These are phyloP conservation scores for Darevskia nairensis DNA, from an alignment of 2,797 vertebrate species.

Conservation along the genomic window DNA sequence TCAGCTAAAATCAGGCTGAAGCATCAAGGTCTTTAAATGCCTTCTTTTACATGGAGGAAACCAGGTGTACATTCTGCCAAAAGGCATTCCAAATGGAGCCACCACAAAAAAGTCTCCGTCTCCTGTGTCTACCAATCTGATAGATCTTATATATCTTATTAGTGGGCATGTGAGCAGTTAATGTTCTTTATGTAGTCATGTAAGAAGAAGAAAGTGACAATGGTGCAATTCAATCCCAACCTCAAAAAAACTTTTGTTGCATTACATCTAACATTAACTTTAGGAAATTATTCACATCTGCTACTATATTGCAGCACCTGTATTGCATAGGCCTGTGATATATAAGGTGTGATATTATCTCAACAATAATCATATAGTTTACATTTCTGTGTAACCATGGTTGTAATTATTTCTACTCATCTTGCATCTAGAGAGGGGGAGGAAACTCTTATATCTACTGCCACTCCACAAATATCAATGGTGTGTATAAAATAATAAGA, in stretches of 20 bases:
- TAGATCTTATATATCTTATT: not conserved
- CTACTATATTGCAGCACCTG: not conserved
- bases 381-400: not conserved
- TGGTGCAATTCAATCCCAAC: not conserved
- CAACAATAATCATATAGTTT: slow-evolving; percentile 27
- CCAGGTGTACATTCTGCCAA: too few species aligned
- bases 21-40: too few species aligned
- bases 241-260: not conserved
- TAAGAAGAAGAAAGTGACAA: slow-evolving; percentile 28
- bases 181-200: slow-evolving; percentile 13
- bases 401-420: slow-evolving; percentile 12
- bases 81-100: too few species aligned
- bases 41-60: too few species aligned
- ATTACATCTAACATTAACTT: slow-evolving; percentile 32
- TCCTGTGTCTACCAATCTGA: too few species aligned
- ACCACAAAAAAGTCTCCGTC: too few species aligned
- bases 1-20: too few species aligned
- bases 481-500: slow-evolving; percentile 3
- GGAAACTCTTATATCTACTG: not conserved
- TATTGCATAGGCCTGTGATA: not conserved
- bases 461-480: slow-evolving; percentile 12
- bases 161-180: not conserved
- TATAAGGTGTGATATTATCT: slow-evolving; percentile 33
- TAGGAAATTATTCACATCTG: slow-evolving; percentile 31
- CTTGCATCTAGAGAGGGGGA: slow-evolving; percentile 12